phyloP scores from a whole-genome alignment of 1,140 invertebrate species.

The Dendroctonus valens region DNA sequence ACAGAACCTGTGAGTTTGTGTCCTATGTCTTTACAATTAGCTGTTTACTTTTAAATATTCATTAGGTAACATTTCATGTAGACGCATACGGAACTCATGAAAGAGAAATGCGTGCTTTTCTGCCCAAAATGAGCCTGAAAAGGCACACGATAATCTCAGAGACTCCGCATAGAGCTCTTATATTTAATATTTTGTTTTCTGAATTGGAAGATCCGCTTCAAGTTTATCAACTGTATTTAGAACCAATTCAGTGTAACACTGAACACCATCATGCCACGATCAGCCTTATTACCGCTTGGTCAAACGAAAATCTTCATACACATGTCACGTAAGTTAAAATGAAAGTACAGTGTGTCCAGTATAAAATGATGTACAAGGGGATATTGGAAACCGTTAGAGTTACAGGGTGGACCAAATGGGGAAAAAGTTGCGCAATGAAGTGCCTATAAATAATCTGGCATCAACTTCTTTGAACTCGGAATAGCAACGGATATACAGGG shows the following conservation, averaged over 20 bases:
- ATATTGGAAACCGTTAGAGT: too few species aligned
- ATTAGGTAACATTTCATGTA: conserved; percentile 61
- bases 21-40: conserved; percentile 5
- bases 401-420: too few species aligned
- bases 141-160: conserved; percentile 50
- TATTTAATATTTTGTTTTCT: conserved; percentile 59
- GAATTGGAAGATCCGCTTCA: conserved; percentile 60
- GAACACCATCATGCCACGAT: conserved; percentile 57
- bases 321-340: conserved; percentile 60
- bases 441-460: too few species aligned
- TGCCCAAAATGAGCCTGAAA: conserved; percentile 53
- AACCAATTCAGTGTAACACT: conserved; percentile 53
- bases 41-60: conserved; percentile 32
- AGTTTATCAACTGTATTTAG: conserved; percentile 58
- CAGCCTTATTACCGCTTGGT: conserved; percentile 64
- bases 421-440: too few species aligned
- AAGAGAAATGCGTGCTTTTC: conserved; percentile 54
- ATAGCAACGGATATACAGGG: too few species aligned
- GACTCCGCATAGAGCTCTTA: conserved; percentile 57
- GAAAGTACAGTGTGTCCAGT: too few species aligned
- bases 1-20: conserved; percentile 55
- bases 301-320: conserved; percentile 59
- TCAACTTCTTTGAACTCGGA: too few species aligned
- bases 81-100: conserved; percentile 63
- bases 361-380: too few species aligned